phyloP scores from a whole-genome alignment of 2,797 vertebrate species.

The Crax fasciolata region DNA sequence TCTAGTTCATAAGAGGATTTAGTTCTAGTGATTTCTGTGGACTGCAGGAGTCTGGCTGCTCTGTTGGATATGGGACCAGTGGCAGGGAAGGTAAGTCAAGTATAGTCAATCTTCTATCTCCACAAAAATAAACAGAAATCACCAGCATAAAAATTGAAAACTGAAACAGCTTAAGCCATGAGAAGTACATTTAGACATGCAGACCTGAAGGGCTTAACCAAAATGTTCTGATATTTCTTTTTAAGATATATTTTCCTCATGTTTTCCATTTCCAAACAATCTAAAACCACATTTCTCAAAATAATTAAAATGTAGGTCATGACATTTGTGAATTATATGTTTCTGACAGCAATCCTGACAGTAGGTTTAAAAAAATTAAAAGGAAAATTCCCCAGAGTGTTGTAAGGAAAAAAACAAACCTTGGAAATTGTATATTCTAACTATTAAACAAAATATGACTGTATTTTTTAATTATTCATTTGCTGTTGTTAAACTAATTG shows the following conservation, averaged over 20 bases:
- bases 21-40: not conserved
- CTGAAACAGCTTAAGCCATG: not conserved
- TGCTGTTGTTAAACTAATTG: not conserved
- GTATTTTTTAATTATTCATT: not conserved
- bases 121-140: not conserved
- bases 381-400: not conserved
- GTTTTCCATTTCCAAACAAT: not conserved
- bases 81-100: not conserved
- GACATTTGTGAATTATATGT: not conserved
- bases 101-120: not conserved
- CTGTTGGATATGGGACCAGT: not conserved
- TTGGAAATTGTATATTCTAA: not conserved
- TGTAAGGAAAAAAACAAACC: not conserved
- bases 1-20: not conserved
- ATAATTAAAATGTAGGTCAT: not conserved
- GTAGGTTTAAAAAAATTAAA: not conserved
- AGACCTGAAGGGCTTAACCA: fast-evolving
- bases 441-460: fast-evolving
- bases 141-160: not conserved
- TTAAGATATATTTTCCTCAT: not conserved
- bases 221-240: not conserved
- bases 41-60: not conserved
- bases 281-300: not conserved
- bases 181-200: not conserved
- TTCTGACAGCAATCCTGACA: not conserved